These are phyloP conservation scores for Triplophysa tibetana DNA, from an alignment of 2,113 vertebrate species.

Conservation along the genomic window DNA sequence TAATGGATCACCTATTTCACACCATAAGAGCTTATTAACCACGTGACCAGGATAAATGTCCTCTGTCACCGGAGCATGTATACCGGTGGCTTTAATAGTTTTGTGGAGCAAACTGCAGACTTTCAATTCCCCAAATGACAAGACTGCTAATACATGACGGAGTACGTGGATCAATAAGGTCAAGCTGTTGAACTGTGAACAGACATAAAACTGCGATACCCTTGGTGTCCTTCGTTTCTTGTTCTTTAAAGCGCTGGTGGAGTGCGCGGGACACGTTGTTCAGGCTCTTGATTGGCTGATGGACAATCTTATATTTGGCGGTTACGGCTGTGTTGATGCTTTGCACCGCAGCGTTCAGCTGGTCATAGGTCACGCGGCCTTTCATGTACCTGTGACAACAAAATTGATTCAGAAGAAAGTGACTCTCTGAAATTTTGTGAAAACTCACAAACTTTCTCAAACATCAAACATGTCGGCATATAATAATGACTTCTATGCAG, in stretches of 20 bases:
- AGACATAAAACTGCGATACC: conserved; percentile 66
- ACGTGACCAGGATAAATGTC: conserved; percentile 37
- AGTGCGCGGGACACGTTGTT: conserved; percentile 70
- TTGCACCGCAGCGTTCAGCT: conserved; percentile 81
- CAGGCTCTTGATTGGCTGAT: conserved; percentile 73
- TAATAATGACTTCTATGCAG: neutral
- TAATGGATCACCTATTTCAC: conserved; percentile 20
- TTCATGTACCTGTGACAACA: conserved; percentile 79
- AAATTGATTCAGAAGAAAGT: neutral
- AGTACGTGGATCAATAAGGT: conserved; percentile 9
- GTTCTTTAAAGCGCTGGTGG: conserved; percentile 79
- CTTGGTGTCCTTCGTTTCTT: conserved; percentile 87
- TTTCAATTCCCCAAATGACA: neutral
- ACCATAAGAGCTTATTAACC: conserved; percentile 29
- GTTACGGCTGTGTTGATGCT: conserved; percentile 79
- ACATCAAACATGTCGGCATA: too few species aligned
- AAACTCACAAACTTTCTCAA: neutral
- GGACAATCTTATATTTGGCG: conserved; percentile 85
- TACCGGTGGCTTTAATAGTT: neutral
- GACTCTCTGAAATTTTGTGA: too few species aligned
- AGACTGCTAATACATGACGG: conserved; percentile 27
- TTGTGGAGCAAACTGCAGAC: neutral
- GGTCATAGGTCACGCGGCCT: conserved; percentile 79
- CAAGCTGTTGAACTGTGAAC: neutral
- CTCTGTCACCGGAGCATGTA: conserved; percentile 3